Evolutionary conservation across 2,888 invertebrate species (phyloP).

Genomic region (Phasia obesa): DNA sequence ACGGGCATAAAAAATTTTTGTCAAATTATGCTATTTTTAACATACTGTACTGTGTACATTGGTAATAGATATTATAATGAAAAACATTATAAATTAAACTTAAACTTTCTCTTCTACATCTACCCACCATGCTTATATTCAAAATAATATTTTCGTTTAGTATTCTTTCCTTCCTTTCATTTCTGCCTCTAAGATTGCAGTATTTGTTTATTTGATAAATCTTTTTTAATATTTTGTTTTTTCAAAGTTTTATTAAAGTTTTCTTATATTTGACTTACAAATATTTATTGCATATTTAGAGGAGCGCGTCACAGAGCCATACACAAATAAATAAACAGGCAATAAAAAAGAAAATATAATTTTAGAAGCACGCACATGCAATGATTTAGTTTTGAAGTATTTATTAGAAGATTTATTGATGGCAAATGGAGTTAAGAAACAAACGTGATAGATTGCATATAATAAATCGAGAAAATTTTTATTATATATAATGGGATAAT

Average conservation of each 20-base stretch:
- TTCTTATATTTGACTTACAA: background rate
- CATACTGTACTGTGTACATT: too few relatives aligned
- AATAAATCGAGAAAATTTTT: too few relatives aligned
- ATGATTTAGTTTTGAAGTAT: conserved; percentile 61
- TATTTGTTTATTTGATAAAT: background rate
- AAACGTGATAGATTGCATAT: background rate
- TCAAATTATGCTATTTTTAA: too few relatives aligned
- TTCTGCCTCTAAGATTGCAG: too few relatives aligned
- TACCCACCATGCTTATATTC: too few relatives aligned
- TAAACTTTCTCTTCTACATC: too few relatives aligned
- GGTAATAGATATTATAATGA: too few relatives aligned
- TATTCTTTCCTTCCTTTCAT: too few relatives aligned
- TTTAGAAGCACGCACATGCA: conserved; percentile 21
- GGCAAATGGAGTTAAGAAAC: conserved; percentile 15
- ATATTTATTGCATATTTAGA: background rate
- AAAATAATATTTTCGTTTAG: too few relatives aligned
- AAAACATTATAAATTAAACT: too few relatives aligned
- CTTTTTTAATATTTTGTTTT: background rate
- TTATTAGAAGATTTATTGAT: conserved; percentile 60
- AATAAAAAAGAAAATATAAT: background rate
- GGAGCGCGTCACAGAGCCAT: background rate
- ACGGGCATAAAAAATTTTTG: too few relatives aligned
- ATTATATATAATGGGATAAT: too few relatives aligned
- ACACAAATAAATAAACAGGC: background rate
- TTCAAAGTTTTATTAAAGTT: conserved; percentile 14